phyloP scores from a whole-genome alignment of 2,888 invertebrate species.

The Cheilosia impressa region DNA sequence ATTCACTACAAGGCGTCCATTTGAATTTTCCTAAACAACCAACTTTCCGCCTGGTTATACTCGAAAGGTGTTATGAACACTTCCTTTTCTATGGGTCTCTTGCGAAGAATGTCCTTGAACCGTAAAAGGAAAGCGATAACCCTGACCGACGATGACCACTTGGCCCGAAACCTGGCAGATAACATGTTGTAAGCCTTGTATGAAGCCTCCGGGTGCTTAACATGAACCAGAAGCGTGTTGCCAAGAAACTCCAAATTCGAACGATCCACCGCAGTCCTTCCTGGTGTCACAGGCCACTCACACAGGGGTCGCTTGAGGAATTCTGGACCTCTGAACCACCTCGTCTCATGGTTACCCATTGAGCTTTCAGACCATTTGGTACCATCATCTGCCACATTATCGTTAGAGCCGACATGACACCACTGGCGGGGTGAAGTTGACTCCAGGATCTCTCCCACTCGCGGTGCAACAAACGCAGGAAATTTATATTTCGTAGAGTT shows the following conservation, averaged over 20 bases:
- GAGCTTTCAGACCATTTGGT: constrained; percentile 23
- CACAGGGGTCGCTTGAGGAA: constrained; percentile 8
- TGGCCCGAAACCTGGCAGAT: neutral
- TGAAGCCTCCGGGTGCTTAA: neutral
- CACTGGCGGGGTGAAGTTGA: constrained; percentile 24
- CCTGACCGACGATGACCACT: neutral
- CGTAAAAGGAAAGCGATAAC: constrained; percentile 2
- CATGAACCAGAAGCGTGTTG: neutral
- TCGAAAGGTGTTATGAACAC: neutral
- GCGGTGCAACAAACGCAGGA: too few species aligned
- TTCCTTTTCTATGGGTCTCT: neutral
- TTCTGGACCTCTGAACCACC: constrained; percentile 26
- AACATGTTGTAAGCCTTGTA: neutral
- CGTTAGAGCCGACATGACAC: constrained; percentile 14
- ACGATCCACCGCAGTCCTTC: neutral
- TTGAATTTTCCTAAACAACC: constrained; percentile 10
- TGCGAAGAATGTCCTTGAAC: neutral
- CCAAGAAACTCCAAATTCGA: neutral
- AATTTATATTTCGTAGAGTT: too few species aligned
- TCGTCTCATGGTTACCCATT: constrained; percentile 6
- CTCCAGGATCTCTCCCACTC: constrained; percentile 8
- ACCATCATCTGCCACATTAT: constrained; percentile 33
- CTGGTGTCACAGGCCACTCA: constrained; percentile 16
- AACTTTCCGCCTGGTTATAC: neutral
- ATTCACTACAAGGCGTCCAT: neutral